phyloP scores from a whole-genome alignment of 2,888 invertebrate species.

The Euplexia lucipara region DNA sequence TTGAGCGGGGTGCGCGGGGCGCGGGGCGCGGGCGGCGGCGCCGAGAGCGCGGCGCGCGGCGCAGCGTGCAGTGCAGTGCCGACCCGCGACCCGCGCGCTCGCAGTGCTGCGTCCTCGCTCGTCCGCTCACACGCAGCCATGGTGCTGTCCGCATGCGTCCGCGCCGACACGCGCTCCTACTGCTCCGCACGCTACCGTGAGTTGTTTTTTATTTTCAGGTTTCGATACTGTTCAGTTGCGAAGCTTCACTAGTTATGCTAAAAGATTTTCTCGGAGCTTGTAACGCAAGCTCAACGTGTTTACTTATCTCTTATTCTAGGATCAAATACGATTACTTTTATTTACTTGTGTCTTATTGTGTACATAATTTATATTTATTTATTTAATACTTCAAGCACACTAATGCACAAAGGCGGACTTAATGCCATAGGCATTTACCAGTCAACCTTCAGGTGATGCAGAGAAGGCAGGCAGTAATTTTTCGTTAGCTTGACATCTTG shows the following conservation, averaged over 20 bases:
- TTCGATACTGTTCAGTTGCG: background rate
- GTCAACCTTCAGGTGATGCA: too few relatives aligned
- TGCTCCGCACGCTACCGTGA: constrained; percentile 84
- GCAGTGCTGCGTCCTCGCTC: too few relatives aligned
- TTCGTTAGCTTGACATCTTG: too few relatives aligned
- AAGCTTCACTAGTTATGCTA: background rate
- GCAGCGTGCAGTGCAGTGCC: constrained; percentile 32
- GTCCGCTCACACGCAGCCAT: constrained; percentile 69
- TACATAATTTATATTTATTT: too few relatives aligned
- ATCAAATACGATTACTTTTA: background rate
- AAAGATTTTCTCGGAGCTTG: too few relatives aligned
- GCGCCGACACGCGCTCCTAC: constrained; percentile 81
- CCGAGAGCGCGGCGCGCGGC: constrained; percentile 23
- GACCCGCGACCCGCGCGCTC: constrained; percentile 24
- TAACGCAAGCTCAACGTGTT: background rate
- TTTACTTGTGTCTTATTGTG: too few relatives aligned
- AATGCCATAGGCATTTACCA: too few relatives aligned
- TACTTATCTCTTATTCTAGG: background rate
- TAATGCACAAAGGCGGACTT: too few relatives aligned
- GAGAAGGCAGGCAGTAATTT: too few relatives aligned
- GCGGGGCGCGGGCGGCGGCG: constrained; percentile 39
- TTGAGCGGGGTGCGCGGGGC: constrained; percentile 62
- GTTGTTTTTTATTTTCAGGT: constrained; percentile 64
- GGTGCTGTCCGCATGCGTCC: constrained; percentile 87
- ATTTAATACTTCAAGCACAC: too few relatives aligned